Percentiles rank a stretch among this genome's conserved stretches.
phyloP scores from a whole-genome alignment of 2,113 vertebrate species.

The Phalacrocorax carbo region DNA sequence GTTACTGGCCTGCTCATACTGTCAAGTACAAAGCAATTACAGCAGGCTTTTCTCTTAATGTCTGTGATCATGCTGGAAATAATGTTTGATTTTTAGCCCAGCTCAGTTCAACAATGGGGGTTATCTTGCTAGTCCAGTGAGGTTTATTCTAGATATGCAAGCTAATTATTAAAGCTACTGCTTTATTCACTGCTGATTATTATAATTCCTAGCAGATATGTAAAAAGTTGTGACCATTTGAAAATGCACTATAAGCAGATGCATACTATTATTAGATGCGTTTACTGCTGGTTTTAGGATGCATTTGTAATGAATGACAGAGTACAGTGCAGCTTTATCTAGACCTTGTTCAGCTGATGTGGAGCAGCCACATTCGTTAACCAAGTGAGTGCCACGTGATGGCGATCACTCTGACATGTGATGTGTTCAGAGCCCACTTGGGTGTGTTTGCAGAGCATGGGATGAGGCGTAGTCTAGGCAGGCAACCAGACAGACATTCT shows the following conservation, averaged over 20 bases:
- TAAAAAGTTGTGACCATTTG: neutral
- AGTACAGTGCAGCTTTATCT: neutral
- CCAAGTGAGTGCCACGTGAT: neutral
- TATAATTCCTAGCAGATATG: neutral
- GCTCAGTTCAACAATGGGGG: neutral
- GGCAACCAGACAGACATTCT: neutral
- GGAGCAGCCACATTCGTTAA: neutral
- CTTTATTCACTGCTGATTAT: neutral
- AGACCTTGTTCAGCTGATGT: neutral
- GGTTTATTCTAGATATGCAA: neutral
- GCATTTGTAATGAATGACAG: rapidly evolving
- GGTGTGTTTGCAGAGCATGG: neutral
- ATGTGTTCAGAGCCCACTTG: neutral
- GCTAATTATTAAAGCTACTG: neutral
- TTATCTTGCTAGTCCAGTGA: neutral
- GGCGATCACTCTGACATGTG: rapidly evolving
- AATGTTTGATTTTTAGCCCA: neutral
- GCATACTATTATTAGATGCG: neutral
- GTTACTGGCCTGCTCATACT: neutral
- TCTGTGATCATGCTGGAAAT: neutral
- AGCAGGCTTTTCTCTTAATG: neutral
- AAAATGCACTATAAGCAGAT: neutral
- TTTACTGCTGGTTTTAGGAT: neutral
- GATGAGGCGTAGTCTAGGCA: neutral
- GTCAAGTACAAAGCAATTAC: neutral